Percentiles rank a stretch among this genome's conserved stretches.
Evolutionary conservation across 2,113 vertebrate species (phyloP).

Genomic region (Coturnix japonica): DNA sequence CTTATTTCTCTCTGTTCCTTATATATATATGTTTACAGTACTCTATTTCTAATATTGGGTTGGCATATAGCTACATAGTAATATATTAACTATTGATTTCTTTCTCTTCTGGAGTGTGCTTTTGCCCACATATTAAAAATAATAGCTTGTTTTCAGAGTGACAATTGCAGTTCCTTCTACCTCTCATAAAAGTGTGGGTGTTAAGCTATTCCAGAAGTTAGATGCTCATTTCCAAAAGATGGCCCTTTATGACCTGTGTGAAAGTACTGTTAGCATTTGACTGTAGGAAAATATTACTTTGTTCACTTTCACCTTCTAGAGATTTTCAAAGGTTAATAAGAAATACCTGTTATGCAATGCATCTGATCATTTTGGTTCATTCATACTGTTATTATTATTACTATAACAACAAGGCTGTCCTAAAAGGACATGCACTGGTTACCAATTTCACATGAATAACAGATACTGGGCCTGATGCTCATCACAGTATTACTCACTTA

Average conservation of each 20-base stretch:
- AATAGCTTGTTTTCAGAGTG: background rate
- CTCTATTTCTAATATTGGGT: constrained; percentile 28
- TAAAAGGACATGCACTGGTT: background rate
- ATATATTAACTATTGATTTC: constrained; percentile 58
- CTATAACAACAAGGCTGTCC: background rate
- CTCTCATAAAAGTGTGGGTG: background rate
- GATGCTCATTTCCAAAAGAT: background rate
- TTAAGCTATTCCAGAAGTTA: background rate
- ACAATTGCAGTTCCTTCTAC: background rate
- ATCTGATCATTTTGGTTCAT: background rate
- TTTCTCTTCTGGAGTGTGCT: background rate
- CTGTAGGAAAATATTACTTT: background rate
- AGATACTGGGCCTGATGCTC: background rate
- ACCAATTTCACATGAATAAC: background rate
- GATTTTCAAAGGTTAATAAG: background rate
- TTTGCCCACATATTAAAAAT: background rate
- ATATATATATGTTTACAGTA: constrained; percentile 35
- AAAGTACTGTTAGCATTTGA: background rate
- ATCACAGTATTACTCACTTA: background rate
- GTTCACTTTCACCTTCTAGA: background rate
- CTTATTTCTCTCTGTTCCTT: constrained; percentile 34
- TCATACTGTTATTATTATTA: background rate
- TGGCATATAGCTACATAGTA: constrained; percentile 28
- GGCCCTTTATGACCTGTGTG: background rate
- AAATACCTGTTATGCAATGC: background rate